Conservation (phyloP, 2,113 vertebrate genomes). For the Trichechus manatus region DNA sequence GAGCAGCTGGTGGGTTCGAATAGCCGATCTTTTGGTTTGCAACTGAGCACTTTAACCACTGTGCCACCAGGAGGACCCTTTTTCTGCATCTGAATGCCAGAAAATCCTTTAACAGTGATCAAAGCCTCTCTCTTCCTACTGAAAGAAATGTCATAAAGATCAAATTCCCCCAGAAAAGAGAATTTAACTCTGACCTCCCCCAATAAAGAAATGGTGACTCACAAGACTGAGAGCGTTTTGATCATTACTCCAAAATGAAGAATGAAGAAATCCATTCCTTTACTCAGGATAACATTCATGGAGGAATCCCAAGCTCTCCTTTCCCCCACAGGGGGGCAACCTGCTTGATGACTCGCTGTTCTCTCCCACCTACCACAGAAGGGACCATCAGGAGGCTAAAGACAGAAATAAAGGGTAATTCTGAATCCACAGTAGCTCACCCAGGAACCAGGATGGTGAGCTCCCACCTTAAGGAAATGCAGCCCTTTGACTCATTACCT, state of each 20-base stretch:
- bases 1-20: background rate
- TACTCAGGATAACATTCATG: background rate
- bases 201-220: background rate
- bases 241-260: background rate
- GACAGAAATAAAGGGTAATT: background rate
- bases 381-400: background rate
- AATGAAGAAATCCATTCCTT: background rate
- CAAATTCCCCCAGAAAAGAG: slow-evolving; percentile 32
- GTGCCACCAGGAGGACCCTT: background rate
- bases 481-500: background rate
- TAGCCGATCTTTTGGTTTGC: background rate
- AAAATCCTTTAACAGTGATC: background rate
- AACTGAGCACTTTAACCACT: background rate
- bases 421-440: background rate
- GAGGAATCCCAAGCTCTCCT: background rate
- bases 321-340: background rate
- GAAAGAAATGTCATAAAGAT: slow-evolving; percentile 51
- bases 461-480: background rate
- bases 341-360: background rate
- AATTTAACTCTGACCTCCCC: background rate
- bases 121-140: slow-evolving; percentile 28
- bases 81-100: slow-evolving; percentile 25
- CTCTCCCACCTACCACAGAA: background rate
- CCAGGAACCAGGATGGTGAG: background rate
- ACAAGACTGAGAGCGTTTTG: background rate